Base-by-base conservation (phyloP, 2,888 invertebrate species). In the Platypus cylindrus region DNA sequence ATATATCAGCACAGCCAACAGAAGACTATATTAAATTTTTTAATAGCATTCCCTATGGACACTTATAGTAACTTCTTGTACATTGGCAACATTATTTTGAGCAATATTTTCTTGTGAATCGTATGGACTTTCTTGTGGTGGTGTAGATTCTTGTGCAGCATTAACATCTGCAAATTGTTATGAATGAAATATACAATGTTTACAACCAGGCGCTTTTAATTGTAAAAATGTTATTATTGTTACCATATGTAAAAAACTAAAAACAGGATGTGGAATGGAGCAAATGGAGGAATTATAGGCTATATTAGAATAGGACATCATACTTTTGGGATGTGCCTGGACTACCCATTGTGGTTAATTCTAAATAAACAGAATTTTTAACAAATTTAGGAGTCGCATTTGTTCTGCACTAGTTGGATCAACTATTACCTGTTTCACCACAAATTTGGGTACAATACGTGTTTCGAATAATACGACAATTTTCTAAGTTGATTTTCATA, bases 401-500 rank as follows among this genome's bases (percentile, higher is more conserved):
- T n/a, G n/a, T n/a, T n/a, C n/a, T n/a, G n/a, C n/a, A n/a, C n/a
- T n/a, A n/a, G n/a, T n/a, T n/a, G n/a, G n/a, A n/a, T n/a, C n/a
- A n/a, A n/a, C n/a, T n/a, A n/a, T 34, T 45, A 73, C 73, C 73
- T 29, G 69, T 54, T 41, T 59, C 57, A 8, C 49, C 52, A 46
- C 62, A 65, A 30, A 55, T 56, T 17, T 59, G 53, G 37, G 58
- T 56, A 45, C 66, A 66, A 38, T 62, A 60, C 13, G 62, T 60
- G 29, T 60, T 60, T 34, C 62, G 54, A 37, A 64, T 56, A 17
- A 63, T 59, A 31, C 63, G 59, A 46, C 68, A 64, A 43, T 63
- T 66, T 46, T 60, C 62, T 45, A 70, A 50, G 47, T 70, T 69
- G 12, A 67, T 56, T 51, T 66, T 63, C 56, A 68, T 60, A 17